Evolutionary conservation across 2,797 vertebrate species (phyloP).

Genomic region (Hirundo rustica): DNA sequence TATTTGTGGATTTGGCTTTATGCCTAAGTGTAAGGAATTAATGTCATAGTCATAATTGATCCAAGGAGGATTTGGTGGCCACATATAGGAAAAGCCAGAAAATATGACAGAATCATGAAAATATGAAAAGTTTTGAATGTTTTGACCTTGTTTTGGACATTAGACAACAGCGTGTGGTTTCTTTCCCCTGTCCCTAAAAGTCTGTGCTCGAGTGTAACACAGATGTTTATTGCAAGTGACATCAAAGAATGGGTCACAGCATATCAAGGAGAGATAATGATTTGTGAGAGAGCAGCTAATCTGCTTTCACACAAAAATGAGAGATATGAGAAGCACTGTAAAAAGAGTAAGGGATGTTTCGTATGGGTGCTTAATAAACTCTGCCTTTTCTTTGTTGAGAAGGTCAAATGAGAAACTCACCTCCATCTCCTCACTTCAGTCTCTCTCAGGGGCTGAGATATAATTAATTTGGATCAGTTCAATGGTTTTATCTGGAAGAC

Average conservation of each 20-base stretch:
- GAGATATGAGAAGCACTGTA: neutral
- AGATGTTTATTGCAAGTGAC: neutral
- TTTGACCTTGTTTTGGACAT: neutral
- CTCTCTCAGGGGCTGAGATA: neutral
- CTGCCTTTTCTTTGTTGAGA: neutral
- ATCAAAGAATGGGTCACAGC: neutral
- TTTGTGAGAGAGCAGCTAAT: neutral
- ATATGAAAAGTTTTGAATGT: neutral
- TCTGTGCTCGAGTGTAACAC: neutral
- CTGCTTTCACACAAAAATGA: neutral
- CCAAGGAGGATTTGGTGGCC: neutral
- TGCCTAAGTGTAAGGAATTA: neutral
- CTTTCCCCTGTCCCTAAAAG: neutral
- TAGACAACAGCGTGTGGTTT: neutral
- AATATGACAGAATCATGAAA: neutral
- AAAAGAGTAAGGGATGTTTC: neutral
- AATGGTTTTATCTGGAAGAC: neutral
- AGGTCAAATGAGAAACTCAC: neutral
- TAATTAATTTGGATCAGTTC: neutral
- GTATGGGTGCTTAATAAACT: neutral
- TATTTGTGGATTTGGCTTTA: neutral
- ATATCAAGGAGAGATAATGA: neutral
- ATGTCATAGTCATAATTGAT: neutral
- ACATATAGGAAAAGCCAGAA: neutral
- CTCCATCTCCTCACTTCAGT: neutral